These are phyloP conservation scores for Anhinga rufa DNA, from an alignment of 2,113 vertebrate genomes.

Conservation along the genomic window DNA sequence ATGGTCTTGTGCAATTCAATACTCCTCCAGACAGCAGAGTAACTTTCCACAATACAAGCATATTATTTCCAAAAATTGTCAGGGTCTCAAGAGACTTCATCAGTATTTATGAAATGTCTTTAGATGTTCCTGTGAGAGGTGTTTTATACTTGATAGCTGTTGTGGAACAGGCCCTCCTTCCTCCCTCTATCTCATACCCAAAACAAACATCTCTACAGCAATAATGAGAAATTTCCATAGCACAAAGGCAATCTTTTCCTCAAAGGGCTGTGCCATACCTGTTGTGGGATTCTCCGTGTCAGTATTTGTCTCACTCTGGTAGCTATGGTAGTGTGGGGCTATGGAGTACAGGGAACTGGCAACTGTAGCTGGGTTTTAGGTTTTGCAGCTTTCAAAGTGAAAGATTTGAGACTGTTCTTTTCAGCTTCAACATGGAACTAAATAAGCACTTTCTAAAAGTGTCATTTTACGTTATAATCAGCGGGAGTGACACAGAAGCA, in stretches of 20 bases:
- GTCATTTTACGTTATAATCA: background rate
- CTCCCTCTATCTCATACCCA: background rate
- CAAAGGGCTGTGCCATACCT: accelerated
- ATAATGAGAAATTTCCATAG: background rate
- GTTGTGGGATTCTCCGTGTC: accelerated
- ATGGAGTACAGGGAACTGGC: background rate
- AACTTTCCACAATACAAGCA: background rate
- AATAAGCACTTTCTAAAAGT: background rate
- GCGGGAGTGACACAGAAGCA: background rate
- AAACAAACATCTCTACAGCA: background rate
- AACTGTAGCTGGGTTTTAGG: background rate
- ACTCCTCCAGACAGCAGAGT: background rate
- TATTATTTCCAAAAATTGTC: background rate
- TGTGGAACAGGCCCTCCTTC: background rate
- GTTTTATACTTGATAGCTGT: background rate
- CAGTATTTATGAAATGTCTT: background rate
- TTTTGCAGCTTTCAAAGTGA: background rate
- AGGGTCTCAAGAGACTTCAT: background rate
- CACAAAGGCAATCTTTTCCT: background rate
- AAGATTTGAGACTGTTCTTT: background rate
- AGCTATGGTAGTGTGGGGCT: background rate
- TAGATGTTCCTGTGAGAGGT: background rate
- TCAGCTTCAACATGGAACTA: background rate
- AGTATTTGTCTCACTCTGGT: background rate
- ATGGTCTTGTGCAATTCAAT: background rate